Evolutionary conservation across 2,797 vertebrate species (phyloP).

Genomic region (Danionella dracula): DNA sequence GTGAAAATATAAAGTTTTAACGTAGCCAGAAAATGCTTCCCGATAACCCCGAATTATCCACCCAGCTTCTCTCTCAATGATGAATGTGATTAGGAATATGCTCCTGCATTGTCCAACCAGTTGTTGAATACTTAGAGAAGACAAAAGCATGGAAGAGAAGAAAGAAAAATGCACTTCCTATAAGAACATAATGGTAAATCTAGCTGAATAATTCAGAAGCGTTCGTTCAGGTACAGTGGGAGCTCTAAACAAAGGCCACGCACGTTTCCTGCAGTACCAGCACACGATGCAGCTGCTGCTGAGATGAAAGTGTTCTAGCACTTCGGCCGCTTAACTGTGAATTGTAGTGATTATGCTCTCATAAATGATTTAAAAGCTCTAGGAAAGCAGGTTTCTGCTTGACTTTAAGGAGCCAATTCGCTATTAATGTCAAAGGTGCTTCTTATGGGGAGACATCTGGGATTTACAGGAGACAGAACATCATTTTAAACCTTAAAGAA

Average conservation of each 20-base stretch:
- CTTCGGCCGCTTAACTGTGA: background rate
- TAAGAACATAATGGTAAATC: slow-evolving; percentile 37
- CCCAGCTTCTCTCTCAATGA: too few species aligned
- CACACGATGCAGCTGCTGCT: background rate
- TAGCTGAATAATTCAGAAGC: slow-evolving; percentile 52
- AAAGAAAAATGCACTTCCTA: slow-evolving; percentile 26
- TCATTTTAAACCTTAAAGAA: too few species aligned
- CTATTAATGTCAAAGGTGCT: background rate
- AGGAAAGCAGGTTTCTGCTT: background rate
- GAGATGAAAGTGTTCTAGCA: background rate
- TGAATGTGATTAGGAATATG: background rate
- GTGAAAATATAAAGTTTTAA: too few species aligned
- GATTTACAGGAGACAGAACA: too few species aligned
- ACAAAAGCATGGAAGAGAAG: background rate
- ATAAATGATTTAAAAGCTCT: background rate
- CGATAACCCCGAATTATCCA: too few species aligned
- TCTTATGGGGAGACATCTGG: background rate
- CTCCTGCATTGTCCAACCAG: background rate
- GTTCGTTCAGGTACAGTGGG: slow-evolving; percentile 35
- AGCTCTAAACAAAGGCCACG: slow-evolving; percentile 43
- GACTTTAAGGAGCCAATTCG: background rate
- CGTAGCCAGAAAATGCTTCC: too few species aligned
- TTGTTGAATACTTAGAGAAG: too few species aligned
- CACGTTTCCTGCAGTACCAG: background rate
- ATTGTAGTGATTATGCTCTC: background rate